Percentiles rank a stretch among this genome's conserved stretches.
Conservation (phyloP, 2,797 vertebrate genomes). For the Monodelphis domestica region DNA sequence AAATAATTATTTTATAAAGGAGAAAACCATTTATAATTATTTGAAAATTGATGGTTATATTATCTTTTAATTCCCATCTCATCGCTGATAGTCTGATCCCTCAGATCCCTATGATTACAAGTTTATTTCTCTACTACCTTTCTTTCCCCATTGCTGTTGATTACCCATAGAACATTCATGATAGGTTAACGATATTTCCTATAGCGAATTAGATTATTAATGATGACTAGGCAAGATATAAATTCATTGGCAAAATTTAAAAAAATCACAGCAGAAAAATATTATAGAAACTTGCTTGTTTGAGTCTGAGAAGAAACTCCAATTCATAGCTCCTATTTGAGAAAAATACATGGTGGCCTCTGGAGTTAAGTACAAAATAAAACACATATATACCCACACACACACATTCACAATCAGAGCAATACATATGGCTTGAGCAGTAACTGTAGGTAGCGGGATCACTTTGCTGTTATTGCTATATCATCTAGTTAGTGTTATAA, state of each 20-base stretch:
- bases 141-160: not conserved
- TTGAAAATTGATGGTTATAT: not conserved
- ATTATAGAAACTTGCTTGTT: not conserved
- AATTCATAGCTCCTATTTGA: not conserved
- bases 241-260: not conserved
- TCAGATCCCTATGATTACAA: not conserved
- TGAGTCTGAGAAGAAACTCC: not conserved
- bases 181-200: not conserved
- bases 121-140: not conserved
- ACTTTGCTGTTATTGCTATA: not conserved
- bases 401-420: slow-evolving; percentile 16
- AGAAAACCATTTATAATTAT: not conserved
- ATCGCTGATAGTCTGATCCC: not conserved
- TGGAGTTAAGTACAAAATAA: not conserved
- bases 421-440: slow-evolving; percentile 21
- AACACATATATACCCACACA: too few species aligned
- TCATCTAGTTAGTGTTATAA: not conserved
- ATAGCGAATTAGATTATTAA: not conserved
- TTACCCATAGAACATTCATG: not conserved
- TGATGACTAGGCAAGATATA: not conserved
- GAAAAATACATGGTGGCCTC: not conserved
- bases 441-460: not conserved
- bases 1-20: too few species aligned
- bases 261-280: not conserved
- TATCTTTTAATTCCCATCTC: not conserved